Base-by-base conservation (phyloP, 2,113 vertebrate species). In the Mohoua ochrocephala region DNA sequence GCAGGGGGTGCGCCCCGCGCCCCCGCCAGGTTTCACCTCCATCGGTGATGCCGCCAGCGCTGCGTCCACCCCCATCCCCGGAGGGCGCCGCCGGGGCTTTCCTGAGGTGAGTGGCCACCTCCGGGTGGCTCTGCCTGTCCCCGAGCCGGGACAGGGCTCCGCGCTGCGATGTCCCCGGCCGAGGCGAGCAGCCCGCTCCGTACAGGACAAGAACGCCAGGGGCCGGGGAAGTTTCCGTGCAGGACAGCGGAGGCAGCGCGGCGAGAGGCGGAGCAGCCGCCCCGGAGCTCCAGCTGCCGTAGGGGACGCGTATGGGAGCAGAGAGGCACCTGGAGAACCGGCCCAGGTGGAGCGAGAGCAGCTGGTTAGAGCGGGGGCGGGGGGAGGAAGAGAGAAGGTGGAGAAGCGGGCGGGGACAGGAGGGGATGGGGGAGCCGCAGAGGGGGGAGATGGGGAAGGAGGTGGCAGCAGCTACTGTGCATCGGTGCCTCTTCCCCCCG, bases 381-480 rank as follows among this genome's bases (percentile, higher is more conserved):
- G 57, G 53, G 79, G 30, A 84, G 47, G 31, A 23, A 49, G 28
- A 26, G 71, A 54, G 71, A 90, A 91, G 84, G 96, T 80, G 87
- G 95, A 27, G 94, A 90, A 78, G 79, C 94, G 5, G 93, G 96
- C 85, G 94, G 92, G 49, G 89, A 83, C 22, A n/a, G 60, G 47
- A 63, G 63, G 60, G 35, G 73, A 47, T 6, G 23, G 57, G 71
- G 73, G 41, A 27, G 70, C 16, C 4, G n/a, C 21, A 60, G 57
- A 26, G 24, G 15, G 56, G 56, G 56, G 49, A 67, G n/a, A 14
- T 10, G 35, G 33, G 53, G 47, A 18, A 30, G 82, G 47, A 59
- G 77, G 67, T 13, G 28, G 49, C 3, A 39, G 70, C 1, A 7
- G 49, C 24, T 61, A 4, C 18, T 9, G 44, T 60, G 53, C 31